A percentile compares a stretch with the other conserved stretches of the same genome.
Evolutionary conservation across 2,113 vertebrate genomes (phyloP).

Genomic region (Xenopus borealis): DNA sequence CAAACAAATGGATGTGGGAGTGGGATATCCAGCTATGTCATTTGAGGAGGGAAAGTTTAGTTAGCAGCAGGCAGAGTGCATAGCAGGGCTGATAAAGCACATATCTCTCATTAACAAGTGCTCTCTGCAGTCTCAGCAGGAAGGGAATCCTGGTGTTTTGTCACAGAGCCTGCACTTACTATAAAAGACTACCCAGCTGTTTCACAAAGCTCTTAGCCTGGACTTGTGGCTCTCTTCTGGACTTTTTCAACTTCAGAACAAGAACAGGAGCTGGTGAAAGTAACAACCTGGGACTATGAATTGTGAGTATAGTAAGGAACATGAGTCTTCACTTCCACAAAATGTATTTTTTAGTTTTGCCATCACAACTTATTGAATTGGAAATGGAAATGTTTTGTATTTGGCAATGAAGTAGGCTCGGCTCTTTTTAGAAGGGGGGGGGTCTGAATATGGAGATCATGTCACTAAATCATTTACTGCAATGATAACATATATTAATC

Average conservation of each 20-base stretch:
- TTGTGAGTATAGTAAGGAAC: conserved; percentile 9
- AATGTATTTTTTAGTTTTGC: too few relatives aligned
- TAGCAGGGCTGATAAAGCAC: conserved; percentile 33
- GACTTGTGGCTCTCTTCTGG: conserved; percentile 29
- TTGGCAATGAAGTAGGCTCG: too few relatives aligned
- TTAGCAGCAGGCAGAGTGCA: conserved; percentile 38
- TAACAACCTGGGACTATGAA: background rate
- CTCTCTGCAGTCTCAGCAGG: conserved; percentile 51
- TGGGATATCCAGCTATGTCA: conserved; percentile 39
- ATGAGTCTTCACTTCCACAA: too few relatives aligned
- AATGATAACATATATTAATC: too few relatives aligned
- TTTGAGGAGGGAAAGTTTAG: conserved; percentile 35
- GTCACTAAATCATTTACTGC: too few relatives aligned
- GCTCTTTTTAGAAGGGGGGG: too few relatives aligned
- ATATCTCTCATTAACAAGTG: conserved; percentile 49
- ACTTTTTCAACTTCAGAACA: conserved; percentile 46
- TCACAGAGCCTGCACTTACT: conserved; percentile 51
- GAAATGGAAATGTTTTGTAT: too few relatives aligned
- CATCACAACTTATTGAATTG: too few relatives aligned
- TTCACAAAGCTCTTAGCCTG: conserved; percentile 49
- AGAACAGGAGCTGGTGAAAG: background rate
- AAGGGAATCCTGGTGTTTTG: conserved; percentile 50
- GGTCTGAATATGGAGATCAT: too few relatives aligned
- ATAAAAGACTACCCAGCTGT: conserved; percentile 51
- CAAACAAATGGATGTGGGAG: conserved; percentile 33